These are phyloP conservation scores for Drosophila algonquin DNA, from an alignment of 2,888 invertebrate genomes.

Conservation along the genomic window DNA sequence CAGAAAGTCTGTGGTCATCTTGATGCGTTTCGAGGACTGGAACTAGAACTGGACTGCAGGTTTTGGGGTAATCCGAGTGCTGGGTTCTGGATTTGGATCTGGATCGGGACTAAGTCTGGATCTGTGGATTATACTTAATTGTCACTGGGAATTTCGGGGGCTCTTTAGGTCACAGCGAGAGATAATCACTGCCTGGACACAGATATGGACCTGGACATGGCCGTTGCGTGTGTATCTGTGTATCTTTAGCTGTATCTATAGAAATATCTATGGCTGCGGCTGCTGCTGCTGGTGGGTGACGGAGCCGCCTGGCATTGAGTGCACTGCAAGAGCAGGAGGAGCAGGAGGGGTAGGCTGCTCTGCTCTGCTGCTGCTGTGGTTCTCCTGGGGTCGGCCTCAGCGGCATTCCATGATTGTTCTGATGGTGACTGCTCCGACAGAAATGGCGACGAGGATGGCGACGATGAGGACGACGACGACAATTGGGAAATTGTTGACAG, in stretches of 20 bases:
- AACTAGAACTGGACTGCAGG: neutral
- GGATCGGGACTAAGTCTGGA: neutral
- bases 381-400: conserved; percentile 10
- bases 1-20: conserved; percentile 84
- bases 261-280: conserved; percentile 10
- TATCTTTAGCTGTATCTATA: conserved; percentile 22
- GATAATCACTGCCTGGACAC: conserved; percentile 41
- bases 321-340: neutral
- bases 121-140: neutral
- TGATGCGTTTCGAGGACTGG: conserved; percentile 45
- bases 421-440: conserved; percentile 13
- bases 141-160: conserved; percentile 14
- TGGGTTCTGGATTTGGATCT: neutral
- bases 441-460: conserved; percentile 4
- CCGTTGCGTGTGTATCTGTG: conserved; percentile 25
- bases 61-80: neutral
- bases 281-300: conserved; percentile 24
- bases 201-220: conserved; percentile 21
- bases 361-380: conserved; percentile 2
- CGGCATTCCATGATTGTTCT: conserved; percentile 37
- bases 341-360: neutral
- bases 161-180: conserved; percentile 33
- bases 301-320: conserved; percentile 20
- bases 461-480: neutral
- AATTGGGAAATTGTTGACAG: conserved; percentile 29